Evolutionary conservation across 2,113 vertebrate species (phyloP), one percentile per base, ranked within the genome.

Genomic region (Oryzias javanicus): DNA sequence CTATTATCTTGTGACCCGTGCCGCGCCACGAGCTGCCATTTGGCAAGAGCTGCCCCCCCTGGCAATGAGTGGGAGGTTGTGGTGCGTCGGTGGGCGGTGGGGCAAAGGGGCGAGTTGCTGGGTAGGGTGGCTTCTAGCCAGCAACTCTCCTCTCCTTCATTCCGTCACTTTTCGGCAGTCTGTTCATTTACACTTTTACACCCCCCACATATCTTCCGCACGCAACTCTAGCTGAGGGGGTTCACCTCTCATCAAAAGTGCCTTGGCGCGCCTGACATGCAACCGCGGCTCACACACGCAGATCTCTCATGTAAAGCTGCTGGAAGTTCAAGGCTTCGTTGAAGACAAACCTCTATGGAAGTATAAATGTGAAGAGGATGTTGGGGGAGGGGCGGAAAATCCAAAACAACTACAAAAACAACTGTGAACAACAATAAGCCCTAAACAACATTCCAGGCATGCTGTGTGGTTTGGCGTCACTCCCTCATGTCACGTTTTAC

Each of bases 81-180:
- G 29, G 73, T 67, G 79, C 57, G 70, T 44, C 65, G 53, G 63
- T 61, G 50, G 45, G 20, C 57, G 70, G 49, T 42, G 50, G 59
- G 44, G 44, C 3, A 19, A 42, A 56, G 16, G 68, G 67, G 55
- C 20, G 71, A 51, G 88, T 90, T 91, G 87, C 89, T 84, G 86
- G 89, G 88, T 85, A 90, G 84, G 22, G 22, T 22, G 22, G 22
- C 3, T 22, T 22, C 22, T 22, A 22, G 75, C 64, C 42, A 6
- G 19, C 44, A 51, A 42, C n/a, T 42, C 22, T 16, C 49, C 20
- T 16, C 4, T 46, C 29, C 59, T 27, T 45, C 47, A 3, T 4
- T 60, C 57, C 47, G 12, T 53, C 48, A 52, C 64, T 48, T 27
- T 42, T 60, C 70, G 55, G 41, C 62, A 17, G 51, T 65, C 80